A percentile compares a stretch with the other conserved stretches of the same genome.
These are phyloP conservation scores for Salvelinus sp. DNA, from an alignment of 2,113 vertebrate species.

Conservation along the genomic window DNA sequence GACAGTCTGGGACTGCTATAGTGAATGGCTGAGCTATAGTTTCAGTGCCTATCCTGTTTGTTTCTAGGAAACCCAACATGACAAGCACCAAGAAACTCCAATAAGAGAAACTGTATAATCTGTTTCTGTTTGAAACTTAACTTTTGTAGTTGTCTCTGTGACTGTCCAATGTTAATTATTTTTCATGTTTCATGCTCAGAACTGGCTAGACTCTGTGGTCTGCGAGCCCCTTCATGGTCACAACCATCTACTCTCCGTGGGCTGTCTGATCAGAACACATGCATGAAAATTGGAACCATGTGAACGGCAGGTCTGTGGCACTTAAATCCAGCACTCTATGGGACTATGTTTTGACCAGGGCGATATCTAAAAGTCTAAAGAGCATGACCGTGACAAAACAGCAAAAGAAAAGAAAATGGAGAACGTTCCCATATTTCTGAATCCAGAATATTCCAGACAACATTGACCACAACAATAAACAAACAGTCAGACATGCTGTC, in stretches of 20 bases:
- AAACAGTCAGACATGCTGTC: neutral
- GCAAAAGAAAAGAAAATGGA: neutral
- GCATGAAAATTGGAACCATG: neutral
- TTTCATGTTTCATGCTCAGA: conserved; percentile 21
- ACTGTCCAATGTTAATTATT: conserved; percentile 16
- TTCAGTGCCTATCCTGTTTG: no score
- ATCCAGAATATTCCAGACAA: conserved; percentile 1
- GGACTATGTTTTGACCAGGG: neutral
- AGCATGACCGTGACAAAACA: neutral
- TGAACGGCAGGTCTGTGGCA: neutral
- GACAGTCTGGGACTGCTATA: no score
- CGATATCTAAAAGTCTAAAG: neutral
- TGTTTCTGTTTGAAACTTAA: no score
- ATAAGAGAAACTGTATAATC: no score
- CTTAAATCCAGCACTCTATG: neutral
- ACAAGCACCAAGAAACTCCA: no score
- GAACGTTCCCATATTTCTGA: neutral
- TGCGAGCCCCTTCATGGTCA: conserved; percentile 16
- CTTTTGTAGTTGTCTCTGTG: no score
- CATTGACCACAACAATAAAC: neutral
- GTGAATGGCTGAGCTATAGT: no score
- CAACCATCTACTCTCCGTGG: neutral
- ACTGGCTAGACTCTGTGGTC: neutral
- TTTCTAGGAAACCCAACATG: no score
- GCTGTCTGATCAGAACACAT: neutral